phyloP scores from a whole-genome alignment of 2,113 vertebrate species.

The Aphelocoma coerulescens region DNA sequence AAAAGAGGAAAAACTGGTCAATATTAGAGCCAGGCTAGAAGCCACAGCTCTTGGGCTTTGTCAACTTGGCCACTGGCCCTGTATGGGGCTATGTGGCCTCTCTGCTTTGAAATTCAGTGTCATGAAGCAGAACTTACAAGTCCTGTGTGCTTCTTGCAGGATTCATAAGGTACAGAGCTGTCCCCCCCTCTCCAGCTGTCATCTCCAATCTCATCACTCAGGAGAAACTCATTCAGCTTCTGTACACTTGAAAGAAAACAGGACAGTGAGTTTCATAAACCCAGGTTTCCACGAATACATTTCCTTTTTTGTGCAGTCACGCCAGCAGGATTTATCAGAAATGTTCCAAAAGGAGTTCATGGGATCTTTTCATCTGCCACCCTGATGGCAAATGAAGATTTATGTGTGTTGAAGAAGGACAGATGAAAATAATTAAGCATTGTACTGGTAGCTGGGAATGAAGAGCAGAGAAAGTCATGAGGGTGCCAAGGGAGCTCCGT shows the following conservation, averaged over 20 bases:
- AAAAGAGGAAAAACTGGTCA: background rate
- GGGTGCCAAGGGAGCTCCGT: background rate
- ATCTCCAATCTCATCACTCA: conserved; percentile 95
- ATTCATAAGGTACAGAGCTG: conserved; percentile 77
- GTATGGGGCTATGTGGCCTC: background rate
- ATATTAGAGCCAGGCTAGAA: background rate
- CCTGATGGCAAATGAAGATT: background rate
- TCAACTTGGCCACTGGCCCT: background rate
- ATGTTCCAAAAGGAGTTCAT: background rate
- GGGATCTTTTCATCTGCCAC: background rate
- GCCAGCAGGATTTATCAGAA: background rate
- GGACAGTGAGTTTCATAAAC: background rate
- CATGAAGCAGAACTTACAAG: conserved; percentile 75
- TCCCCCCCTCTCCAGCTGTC: conserved; percentile 90
- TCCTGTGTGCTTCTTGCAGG: conserved; percentile 85
- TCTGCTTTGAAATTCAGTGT: background rate
- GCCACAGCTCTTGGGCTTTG: background rate
- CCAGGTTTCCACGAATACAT: background rate
- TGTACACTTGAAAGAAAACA: conserved; percentile 81
- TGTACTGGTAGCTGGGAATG: background rate
- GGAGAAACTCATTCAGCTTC: conserved; percentile 93
- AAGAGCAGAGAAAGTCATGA: background rate
- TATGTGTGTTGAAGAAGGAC: background rate
- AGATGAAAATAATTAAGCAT: background rate
- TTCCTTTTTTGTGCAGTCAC: background rate